A percentile compares a stretch with the other conserved stretches of the same genome.
These are phyloP conservation scores for Bryconaethiops microstoma DNA, from an alignment of 2,797 vertebrate species.

Conservation along the genomic window DNA sequence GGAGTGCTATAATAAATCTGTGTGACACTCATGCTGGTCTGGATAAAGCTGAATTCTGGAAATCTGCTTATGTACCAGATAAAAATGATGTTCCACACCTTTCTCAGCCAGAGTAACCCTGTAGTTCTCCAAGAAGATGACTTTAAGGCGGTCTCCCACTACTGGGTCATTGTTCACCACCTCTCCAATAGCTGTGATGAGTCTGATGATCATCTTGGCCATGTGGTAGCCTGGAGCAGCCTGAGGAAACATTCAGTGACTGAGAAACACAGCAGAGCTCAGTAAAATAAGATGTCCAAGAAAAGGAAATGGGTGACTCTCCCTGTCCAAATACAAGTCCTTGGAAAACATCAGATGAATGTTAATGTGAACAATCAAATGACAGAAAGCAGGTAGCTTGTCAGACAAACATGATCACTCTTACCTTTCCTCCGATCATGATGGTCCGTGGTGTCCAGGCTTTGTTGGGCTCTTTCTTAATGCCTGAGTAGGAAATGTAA, in stretches of 20 bases:
- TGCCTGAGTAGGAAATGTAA: slow-evolving; percentile 70
- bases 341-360: not conserved
- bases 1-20: not conserved
- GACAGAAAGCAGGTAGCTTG: slow-evolving; percentile 1
- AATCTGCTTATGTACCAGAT: not conserved
- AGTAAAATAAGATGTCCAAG: not conserved
- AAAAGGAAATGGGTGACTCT: not conserved
- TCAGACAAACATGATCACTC: slow-evolving; percentile 15
- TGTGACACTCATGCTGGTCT: not conserved
- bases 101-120: slow-evolving; percentile 90
- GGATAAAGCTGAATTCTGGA: not conserved
- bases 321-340: not conserved
- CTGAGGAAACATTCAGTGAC: slow-evolving; percentile 61
- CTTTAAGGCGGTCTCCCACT: slow-evolving; percentile 88
- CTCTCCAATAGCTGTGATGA: slow-evolving; percentile 88
- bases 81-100: slow-evolving; percentile 65
- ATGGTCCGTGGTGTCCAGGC: slow-evolving; percentile 84
- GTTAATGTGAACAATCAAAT: not conserved
- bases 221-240: slow-evolving; percentile 93
- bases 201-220: slow-evolving; percentile 92
- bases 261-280: not conserved
- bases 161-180: slow-evolving; percentile 86
- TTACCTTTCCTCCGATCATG: slow-evolving; percentile 93
- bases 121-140: slow-evolving; percentile 94
- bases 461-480: slow-evolving; percentile 87